Conservation (phyloP, 2,888 invertebrate species). For the Drosophila lutescens region DNA sequence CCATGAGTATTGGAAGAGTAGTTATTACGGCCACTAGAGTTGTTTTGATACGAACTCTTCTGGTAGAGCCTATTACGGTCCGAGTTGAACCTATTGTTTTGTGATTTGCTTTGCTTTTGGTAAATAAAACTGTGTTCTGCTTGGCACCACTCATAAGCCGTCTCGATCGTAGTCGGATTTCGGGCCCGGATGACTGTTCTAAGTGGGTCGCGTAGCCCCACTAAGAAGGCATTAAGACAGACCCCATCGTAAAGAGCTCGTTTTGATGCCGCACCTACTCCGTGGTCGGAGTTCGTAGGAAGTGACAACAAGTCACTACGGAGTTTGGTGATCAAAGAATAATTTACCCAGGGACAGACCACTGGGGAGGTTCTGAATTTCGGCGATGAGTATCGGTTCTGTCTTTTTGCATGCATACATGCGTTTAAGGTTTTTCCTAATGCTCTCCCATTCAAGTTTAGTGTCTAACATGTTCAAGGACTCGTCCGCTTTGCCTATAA, state of each 20-base stretch:
- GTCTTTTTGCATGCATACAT: not conserved
- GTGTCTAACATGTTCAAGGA: not conserved
- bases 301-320: not conserved
- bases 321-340: not conserved
- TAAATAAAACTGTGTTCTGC: not conserved
- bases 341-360: not conserved
- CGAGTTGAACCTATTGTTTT: not conserved
- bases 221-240: not conserved
- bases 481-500: not conserved
- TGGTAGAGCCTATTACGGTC: not conserved
- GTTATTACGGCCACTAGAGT: not conserved
- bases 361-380: not conserved
- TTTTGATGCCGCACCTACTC: not conserved
- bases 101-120: too few species aligned
- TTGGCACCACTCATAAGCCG: not conserved
- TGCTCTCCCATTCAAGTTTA: not conserved
- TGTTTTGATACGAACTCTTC: not conserved
- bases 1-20: too few species aligned
- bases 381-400: not conserved
- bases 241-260: conserved; percentile 1
- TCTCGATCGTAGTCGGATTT: not conserved
- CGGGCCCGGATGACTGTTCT: not conserved
- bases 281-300: not conserved
- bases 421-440: conserved; percentile 1
- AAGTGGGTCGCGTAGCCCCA: not conserved